Base-by-base conservation (phyloP, 1,140 invertebrate genomes). In the Conopomorpha cramerella region DNA sequence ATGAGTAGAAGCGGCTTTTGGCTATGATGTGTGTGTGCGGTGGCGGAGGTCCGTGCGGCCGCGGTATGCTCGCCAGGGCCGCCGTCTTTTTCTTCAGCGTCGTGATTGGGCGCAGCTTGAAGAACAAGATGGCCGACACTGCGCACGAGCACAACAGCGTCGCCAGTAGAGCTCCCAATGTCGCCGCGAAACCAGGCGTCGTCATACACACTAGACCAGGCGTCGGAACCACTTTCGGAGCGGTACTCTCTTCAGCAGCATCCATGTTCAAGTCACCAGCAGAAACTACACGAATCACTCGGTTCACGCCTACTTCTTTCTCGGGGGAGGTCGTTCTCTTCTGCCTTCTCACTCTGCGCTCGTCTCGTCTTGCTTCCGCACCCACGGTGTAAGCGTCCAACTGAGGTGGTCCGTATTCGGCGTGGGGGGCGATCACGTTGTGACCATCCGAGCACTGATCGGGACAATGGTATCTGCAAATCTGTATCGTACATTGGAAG, bases 401-500 rank as follows among this genome's bases (percentile, higher is more conserved):
- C 10, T 86, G 86, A 27, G 84, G 86, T 14, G 83, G 78, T 32
- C 86, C 88, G 39, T 91, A 91, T 46, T 85, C 83, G 1, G 81
- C 81, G 32, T 88, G 86, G 1, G 84, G 81, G 39, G 67, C 71
- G 62, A 70, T 55, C 41, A 76, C 61, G 39, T 77, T 54, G 43
- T 67, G 43, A 63, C 54, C 46, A 47, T 88, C 88, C 4, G 85
- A 88, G 55, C 92, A 94, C 48, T 94, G 93, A 49, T 94, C 92
- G 0, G 93, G 93, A 55, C 93, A 95, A 54, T 93, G 90, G 57
- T 93, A 92, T 38, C 93, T 83, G 52, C 93, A 96, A 47, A 96
- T 95, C 62, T 96, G 93, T 45, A 96, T 96, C 10, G 93, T 95
- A 73, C 93, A 96, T 64, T 96, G 93, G 81, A 96, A 96, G 60